Evolutionary conservation across 2,797 vertebrate genomes (phyloP).

Genomic region (Dryobates pubescens): DNA sequence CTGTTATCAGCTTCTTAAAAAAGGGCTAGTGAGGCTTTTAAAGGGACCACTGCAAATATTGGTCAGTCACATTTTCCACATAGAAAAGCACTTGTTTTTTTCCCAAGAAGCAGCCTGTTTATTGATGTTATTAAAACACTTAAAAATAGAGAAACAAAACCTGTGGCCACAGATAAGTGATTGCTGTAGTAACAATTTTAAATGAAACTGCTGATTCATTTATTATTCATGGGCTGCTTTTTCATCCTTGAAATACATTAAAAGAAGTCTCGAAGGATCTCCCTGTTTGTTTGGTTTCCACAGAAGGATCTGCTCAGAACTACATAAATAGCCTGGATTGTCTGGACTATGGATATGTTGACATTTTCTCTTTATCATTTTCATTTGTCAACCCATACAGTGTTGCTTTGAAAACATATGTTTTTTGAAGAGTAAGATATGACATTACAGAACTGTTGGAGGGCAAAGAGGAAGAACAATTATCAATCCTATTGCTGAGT

Average conservation of each 20-base stretch:
- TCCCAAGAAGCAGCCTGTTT: too few species aligned
- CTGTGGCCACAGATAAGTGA: not conserved
- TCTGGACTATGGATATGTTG: not conserved
- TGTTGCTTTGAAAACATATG: not conserved
- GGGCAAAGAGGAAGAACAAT: not conserved
- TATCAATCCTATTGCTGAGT: not conserved
- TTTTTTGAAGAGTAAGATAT: not conserved
- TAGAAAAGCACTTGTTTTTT: too few species aligned
- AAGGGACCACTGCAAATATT: not conserved
- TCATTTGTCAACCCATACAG: not conserved
- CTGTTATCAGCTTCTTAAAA: not conserved
- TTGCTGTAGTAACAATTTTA: not conserved
- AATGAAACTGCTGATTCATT: not conserved
- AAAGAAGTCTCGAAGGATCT: not conserved
- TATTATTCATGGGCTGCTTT: not conserved
- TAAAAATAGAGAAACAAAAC: not conserved
- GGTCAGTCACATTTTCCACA: not conserved
- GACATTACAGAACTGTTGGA: not conserved
- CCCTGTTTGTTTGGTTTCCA: not conserved
- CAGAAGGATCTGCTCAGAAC: not conserved
- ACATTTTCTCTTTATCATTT: not conserved
- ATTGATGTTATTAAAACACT: not conserved
- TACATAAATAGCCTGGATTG: not conserved
- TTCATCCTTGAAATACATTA: not conserved
- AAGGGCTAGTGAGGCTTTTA: not conserved